Evolutionary conservation across 1,140 invertebrate genomes (phyloP), one percentile per base, ranked within the genome.

Genomic region (Scylla paramamosain): DNA sequence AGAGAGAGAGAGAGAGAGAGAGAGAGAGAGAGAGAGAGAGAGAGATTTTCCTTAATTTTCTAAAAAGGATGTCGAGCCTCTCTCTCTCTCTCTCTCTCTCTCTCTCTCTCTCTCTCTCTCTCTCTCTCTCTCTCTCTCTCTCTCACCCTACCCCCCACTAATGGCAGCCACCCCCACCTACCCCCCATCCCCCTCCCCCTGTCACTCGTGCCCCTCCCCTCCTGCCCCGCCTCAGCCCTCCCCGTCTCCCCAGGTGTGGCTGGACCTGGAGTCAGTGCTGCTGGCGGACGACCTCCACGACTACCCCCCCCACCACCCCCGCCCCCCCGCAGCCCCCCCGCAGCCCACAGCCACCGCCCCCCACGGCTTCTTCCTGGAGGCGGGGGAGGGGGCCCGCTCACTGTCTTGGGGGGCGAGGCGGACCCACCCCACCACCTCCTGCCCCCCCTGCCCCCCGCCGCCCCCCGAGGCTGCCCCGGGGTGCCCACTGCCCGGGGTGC

Each of bases 251-350:
- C 94, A 94, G 94, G 94, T 91, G 89, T 94, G 94, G 94, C 25
- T 94, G 94, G 94, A 94, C 89, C 77, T 94, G 32, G 94, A 94
- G 94, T 94, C 94, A 4, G 94, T 94, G 39, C 77, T 94, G n/a
- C 89, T 94, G 28, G 89, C 67, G 6, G 45, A 83, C 31, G 52
- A 83, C 10, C 82, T 91, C 4, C 91, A 31, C 31, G 45, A 29
- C 31, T 92, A 86, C 25, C 82, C 52, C 20, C 59, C 94, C 0
- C 90, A 45, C 67, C 46, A 39, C 7, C 94, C 82, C 28, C 10
- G 82, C 29, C 94, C 31, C 91, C 28, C 87, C 14, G 20, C 46
- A 91, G 8, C 67, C n/a, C 67, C 0, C 89, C 0, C 84, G 16
- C 46, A 6, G 39, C 25, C 45, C 28, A 45, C 32, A 6, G n/a